Evolutionary conservation across 1,140 invertebrate genomes (phyloP).

Genomic region (Hydropsyche tenuis): DNA sequence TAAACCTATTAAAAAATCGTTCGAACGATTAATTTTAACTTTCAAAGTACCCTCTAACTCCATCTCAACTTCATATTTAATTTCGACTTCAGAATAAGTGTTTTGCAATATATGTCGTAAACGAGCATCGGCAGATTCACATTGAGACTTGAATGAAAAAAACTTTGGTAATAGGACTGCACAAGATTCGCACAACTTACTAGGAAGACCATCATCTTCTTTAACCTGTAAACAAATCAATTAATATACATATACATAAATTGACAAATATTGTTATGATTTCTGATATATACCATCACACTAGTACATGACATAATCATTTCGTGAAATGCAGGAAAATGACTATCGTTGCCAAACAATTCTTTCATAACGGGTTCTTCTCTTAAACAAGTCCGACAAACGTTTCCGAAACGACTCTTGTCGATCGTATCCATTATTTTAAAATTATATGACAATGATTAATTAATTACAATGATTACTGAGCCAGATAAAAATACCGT

Average conservation of each 20-base stretch:
- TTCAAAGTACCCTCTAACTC: background rate
- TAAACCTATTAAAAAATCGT: too few species aligned
- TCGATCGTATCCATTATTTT: background rate
- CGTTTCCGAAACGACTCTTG: background rate
- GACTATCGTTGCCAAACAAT: background rate
- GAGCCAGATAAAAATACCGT: too few species aligned
- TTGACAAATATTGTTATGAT: background rate
- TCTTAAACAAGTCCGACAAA: conserved; percentile 19
- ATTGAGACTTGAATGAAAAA: conserved; percentile 31
- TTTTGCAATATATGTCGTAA: conserved; percentile 11
- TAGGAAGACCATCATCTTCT: conserved; percentile 38
- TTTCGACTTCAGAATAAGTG: background rate
- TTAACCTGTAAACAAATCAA: conserved; percentile 19
- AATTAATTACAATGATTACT: too few species aligned
- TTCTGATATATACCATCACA: background rate
- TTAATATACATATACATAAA: background rate
- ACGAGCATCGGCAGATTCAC: conserved; percentile 9
- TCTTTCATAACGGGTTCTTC: conserved; percentile 6
- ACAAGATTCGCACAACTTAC: conserved; percentile 31
- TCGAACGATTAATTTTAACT: too few species aligned
- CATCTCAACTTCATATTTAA: background rate
- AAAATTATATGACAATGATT: too few species aligned
- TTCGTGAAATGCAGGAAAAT: background rate
- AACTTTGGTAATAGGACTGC: conserved; percentile 5
- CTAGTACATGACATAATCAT: conserved; percentile 26